These are phyloP conservation scores for Trematocara macrostoma DNA, from an alignment of 2,113 vertebrate genomes.

Conservation along the genomic window DNA sequence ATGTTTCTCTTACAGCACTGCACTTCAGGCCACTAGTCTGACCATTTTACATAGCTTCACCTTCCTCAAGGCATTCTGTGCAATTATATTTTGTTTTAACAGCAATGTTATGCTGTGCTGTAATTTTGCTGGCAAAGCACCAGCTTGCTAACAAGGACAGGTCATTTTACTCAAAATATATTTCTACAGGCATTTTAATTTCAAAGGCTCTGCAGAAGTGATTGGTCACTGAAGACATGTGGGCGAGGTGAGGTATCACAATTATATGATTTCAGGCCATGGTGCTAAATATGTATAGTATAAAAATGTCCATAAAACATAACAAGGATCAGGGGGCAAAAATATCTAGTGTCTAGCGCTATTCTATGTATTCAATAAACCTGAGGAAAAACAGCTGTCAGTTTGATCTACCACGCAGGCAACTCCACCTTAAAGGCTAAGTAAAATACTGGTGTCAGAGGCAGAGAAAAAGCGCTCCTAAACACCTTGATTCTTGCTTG, in stretches of 20 bases:
- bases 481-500: slow-evolving; percentile 28
- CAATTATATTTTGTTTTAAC: not conserved
- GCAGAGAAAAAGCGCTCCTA: not conserved
- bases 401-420: not conserved
- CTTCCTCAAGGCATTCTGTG: not conserved
- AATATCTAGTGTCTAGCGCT: not conserved
- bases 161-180: not conserved
- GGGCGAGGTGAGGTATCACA: not conserved
- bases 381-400: not conserved
- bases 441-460: slow-evolving; percentile 15
- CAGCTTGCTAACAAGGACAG: slow-evolving; percentile 22
- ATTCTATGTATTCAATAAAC: not conserved
- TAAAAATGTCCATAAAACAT: not conserved
- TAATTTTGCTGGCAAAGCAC: slow-evolving; percentile 23
- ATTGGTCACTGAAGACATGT: not conserved
- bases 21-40: not conserved
- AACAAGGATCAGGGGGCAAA: not conserved
- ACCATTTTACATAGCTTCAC: not conserved
- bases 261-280: not conserved
- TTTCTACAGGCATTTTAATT: slow-evolving; percentile 14
- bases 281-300: not conserved
- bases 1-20: not conserved
- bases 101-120: not conserved
- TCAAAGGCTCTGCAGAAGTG: not conserved
- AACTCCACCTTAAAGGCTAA: not conserved